Conservation (phyloP, 2,797 vertebrate species). For the Scleropages formosus region DNA sequence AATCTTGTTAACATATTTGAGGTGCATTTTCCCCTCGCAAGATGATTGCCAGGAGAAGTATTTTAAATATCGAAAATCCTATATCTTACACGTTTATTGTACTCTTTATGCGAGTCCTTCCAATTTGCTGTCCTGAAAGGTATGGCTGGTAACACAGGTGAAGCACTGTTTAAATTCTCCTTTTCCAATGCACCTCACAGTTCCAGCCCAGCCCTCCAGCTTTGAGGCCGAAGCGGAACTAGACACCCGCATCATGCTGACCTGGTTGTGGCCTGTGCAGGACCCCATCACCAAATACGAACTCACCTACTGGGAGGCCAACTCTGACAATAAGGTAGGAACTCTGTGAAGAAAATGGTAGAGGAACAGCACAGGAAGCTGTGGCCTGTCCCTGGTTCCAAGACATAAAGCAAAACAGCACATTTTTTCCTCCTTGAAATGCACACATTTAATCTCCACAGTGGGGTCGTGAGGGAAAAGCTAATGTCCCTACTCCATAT, state of each 20-base stretch:
- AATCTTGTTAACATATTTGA: background rate
- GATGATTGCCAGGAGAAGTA: background rate
- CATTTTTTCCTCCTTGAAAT: background rate
- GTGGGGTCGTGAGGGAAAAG: background rate
- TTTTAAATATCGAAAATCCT: background rate
- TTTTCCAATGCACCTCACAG: slow-evolving; percentile 54
- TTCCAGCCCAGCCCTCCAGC: slow-evolving; percentile 84
- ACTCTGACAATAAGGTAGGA: slow-evolving; percentile 78
- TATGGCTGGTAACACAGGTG: no score
- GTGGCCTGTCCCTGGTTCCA: background rate
- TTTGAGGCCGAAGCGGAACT: slow-evolving; percentile 92
- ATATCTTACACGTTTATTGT: no score
- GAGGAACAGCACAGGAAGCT: background rate
- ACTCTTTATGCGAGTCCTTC: no score
- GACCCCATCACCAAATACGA: slow-evolving; percentile 84
- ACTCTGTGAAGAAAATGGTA: background rate
- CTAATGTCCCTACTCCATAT: background rate
- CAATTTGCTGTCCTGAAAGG: no score
- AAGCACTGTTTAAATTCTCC: no score
- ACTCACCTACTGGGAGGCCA: slow-evolving; percentile 85
- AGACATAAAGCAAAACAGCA: background rate
- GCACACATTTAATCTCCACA: background rate
- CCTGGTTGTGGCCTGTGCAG: slow-evolving; percentile 86
- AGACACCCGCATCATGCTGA: slow-evolving; percentile 86
- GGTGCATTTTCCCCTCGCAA: background rate